Conservation (phyloP, 1,140 invertebrate genomes). For the Intoshia linei region DNA sequence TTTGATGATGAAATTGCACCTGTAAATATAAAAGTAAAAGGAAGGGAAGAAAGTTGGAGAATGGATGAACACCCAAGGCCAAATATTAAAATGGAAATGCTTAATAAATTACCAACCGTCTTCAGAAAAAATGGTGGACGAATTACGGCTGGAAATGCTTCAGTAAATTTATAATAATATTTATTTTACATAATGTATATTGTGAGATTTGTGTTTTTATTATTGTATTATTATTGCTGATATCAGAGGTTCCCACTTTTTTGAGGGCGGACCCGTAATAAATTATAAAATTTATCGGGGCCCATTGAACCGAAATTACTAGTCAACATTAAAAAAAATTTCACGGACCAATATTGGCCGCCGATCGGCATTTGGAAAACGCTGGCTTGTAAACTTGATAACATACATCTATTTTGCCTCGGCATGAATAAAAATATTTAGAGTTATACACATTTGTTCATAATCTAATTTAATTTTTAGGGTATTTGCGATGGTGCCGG, state of each 20-base stretch:
- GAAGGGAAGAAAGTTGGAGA: slow-evolving; percentile 36
- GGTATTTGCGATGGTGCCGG: slow-evolving; percentile 81
- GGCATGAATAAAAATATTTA: too few species aligned
- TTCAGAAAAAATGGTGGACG: slow-evolving; percentile 78
- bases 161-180: slow-evolving; percentile 29
- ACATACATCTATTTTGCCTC: too few species aligned
- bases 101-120: slow-evolving; percentile 44
- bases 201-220: neutral
- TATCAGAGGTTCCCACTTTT: neutral
- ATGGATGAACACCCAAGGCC: slow-evolving; percentile 73
- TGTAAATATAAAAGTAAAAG: slow-evolving; percentile 45
- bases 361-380: too few species aligned
- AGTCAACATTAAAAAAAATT: too few species aligned
- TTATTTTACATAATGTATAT: neutral
- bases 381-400: too few species aligned
- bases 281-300: too few species aligned
- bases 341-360: too few species aligned
- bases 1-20: slow-evolving; percentile 66
- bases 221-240: slow-evolving; percentile 4
- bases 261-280: too few species aligned
- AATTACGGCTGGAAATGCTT: slow-evolving; percentile 77
- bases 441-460: too few species aligned
- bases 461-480: too few species aligned
- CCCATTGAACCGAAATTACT: too few species aligned
- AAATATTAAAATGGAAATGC: slow-evolving; percentile 43